These are phyloP conservation scores for Harpagus bidentatus DNA, from an alignment of 2,113 vertebrate genomes.

Conservation along the genomic window DNA sequence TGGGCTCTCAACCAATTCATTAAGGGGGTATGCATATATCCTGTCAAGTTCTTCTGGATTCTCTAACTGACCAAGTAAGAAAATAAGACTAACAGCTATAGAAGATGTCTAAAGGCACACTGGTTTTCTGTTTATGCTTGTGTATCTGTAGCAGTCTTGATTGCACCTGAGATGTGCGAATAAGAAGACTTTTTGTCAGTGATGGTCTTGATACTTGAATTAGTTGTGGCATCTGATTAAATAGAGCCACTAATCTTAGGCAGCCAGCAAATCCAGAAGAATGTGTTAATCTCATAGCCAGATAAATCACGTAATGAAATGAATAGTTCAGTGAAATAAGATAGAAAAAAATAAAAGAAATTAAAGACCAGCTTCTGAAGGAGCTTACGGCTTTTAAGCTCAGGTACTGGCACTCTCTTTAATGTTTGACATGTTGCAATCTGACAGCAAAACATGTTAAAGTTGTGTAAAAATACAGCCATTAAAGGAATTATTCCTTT, in stretches of 20 bases:
- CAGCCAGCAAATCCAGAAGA: not conserved
- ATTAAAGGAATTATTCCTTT: not conserved
- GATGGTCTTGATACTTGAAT: not conserved
- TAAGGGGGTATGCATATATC: not conserved
- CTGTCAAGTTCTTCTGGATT: not conserved
- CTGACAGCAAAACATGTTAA: not conserved
- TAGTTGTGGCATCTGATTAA: not conserved
- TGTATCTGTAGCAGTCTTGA: not conserved
- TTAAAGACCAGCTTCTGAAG: not conserved
- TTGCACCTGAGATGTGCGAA: not conserved
- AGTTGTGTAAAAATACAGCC: not conserved
- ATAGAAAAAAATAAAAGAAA: not conserved
- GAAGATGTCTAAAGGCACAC: not conserved
- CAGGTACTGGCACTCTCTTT: not conserved
- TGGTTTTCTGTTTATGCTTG: not conserved
- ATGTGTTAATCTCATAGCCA: not conserved
- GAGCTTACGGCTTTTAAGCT: not conserved
- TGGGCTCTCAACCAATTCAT: not conserved
- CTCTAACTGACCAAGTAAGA: not conserved
- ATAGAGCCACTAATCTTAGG: not conserved
- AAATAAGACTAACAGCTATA: not conserved
- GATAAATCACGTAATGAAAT: not conserved
- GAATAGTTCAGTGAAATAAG: not conserved
- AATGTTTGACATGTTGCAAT: not conserved
- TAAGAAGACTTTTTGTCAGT: not conserved